phyloP scores from a whole-genome alignment of 2,797 vertebrate genomes.

The Sus cebifrons region DNA sequence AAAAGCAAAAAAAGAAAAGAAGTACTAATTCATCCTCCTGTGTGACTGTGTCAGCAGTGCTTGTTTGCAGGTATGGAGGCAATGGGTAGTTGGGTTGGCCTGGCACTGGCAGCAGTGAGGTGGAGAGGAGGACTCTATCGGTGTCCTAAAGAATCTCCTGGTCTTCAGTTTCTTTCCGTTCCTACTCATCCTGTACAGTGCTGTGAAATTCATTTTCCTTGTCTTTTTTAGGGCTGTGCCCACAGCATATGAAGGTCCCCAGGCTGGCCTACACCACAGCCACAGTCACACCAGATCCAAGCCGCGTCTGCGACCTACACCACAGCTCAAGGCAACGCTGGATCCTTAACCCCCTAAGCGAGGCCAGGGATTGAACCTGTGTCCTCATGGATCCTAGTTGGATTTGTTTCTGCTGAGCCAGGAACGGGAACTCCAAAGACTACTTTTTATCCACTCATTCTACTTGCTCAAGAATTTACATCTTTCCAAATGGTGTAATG shows the following conservation, averaged over 20 bases:
- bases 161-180: background rate
- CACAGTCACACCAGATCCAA: too few relatives aligned
- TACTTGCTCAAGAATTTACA: background rate
- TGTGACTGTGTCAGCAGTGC: background rate
- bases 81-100: background rate
- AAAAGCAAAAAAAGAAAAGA: too few relatives aligned
- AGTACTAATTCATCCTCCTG: background rate
- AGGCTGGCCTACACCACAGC: too few relatives aligned
- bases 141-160: background rate
- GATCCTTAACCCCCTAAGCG: too few relatives aligned
- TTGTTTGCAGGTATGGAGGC: background rate
- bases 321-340: too few relatives aligned
- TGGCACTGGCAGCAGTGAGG: background rate
- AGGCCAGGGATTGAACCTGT: too few relatives aligned
- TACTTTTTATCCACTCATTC: background rate
- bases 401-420: too few relatives aligned
- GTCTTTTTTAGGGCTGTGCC: too few relatives aligned
- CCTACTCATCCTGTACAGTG: background rate
- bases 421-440: background rate
- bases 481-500: background rate
- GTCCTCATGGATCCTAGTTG: too few relatives aligned
- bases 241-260: too few relatives aligned
- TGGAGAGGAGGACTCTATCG: background rate
- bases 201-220: background rate
- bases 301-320: too few relatives aligned